Evolutionary conservation across 2,888 invertebrate species (phyloP).

Genomic region (Tetheella fluctuosa): DNA sequence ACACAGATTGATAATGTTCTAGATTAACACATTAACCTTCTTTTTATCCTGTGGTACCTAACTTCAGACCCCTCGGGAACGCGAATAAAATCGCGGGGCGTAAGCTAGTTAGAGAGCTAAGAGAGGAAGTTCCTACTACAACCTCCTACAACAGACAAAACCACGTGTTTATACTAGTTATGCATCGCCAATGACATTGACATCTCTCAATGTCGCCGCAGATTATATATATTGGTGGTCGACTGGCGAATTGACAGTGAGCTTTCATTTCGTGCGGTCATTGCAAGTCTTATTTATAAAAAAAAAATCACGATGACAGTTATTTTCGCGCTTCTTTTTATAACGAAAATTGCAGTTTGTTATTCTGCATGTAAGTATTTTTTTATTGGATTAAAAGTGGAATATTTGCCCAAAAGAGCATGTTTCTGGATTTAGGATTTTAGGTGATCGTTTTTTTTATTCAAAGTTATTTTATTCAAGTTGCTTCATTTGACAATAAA

Average conservation of each 20-base stretch:
- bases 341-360: conserved; percentile 40
- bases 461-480: no score
- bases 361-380: conserved; percentile 50
- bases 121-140: conserved; percentile 5
- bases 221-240: conserved; percentile 44
- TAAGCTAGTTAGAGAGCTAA: no score
- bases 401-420: no score
- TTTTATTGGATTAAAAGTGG: not conserved
- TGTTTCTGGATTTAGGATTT: not conserved
- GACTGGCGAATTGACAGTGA: conserved; percentile 28
- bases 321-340: conserved; percentile 36
- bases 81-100: no score
- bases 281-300: conserved; percentile 12
- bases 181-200: conserved; percentile 35
- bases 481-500: no score
- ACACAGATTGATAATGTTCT: no score
- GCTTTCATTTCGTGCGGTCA: conserved; percentile 43
- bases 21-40: no score
- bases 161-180: conserved; percentile 18
- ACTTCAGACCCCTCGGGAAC: no score
- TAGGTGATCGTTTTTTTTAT: not conserved
- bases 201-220: conserved; percentile 29
- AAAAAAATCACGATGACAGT: conserved; percentile 43
- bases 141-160: not conserved
- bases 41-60: no score